Conservation (phyloP, 2,888 invertebrate species). For the Molanna angustata region DNA sequence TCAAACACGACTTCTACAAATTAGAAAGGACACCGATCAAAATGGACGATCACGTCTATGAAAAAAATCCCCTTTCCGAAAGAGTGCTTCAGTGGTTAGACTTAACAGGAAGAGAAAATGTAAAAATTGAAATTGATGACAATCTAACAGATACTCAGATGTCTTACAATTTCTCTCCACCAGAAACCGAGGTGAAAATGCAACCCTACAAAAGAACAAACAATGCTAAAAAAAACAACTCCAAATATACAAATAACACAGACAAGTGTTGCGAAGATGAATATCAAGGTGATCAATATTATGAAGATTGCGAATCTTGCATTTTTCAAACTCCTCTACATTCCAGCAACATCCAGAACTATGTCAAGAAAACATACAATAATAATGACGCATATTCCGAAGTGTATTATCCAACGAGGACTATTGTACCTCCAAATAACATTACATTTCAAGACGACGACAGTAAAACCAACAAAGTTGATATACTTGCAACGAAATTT, state of each 20-base stretch:
- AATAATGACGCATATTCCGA: not conserved
- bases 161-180: too few species aligned
- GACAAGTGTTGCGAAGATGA: not conserved
- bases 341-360: conserved; percentile 19
- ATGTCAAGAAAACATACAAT: conserved; percentile 14
- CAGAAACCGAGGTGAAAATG: too few species aligned
- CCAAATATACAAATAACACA: not conserved
- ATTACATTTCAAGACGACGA: conserved; percentile 18
- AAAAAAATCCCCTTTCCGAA: conserved; percentile 52
- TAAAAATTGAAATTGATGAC: conserved; percentile 39
- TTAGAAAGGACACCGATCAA: conserved; percentile 36
- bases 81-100: conserved; percentile 79
- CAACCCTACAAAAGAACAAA: too few species aligned
- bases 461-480: conserved; percentile 3
- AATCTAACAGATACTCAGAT: too few species aligned
- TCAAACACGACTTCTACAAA: not conserved
- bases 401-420: conserved; percentile 1
- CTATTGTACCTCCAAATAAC: conserved; percentile 8
- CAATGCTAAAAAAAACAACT: not conserved
- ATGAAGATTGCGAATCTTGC: not conserved
- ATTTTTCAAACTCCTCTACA: not conserved
- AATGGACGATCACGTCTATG: conserved; percentile 33
- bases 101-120: conserved; percentile 61
- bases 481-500: not conserved
- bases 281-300: too few species aligned